Percentiles rank a stretch among this genome's conserved stretches.
These are phyloP conservation scores for Oryzaephilus surinamensis DNA, from an alignment of 1,140 invertebrate species.

Conservation along the genomic window DNA sequence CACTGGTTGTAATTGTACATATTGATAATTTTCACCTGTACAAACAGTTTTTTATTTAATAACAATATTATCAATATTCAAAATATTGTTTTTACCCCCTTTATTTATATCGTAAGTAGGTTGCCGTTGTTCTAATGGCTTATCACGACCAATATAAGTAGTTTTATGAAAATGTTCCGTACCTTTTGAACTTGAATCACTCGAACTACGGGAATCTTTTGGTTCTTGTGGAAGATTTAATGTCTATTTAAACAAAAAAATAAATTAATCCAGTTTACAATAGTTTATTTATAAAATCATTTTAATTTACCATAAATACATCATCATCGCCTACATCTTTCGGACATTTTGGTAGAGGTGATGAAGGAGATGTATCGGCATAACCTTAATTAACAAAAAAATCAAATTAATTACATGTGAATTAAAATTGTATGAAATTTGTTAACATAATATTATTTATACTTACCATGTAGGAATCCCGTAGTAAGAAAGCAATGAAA, in stretches of 20 bases:
- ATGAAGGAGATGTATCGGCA: slow-evolving; percentile 33
- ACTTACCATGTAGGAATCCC: slow-evolving; percentile 51
- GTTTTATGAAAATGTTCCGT: slow-evolving; percentile 30
- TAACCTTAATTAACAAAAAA: slow-evolving; percentile 30
- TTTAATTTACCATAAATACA: slow-evolving; percentile 63
- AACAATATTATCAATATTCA: not conserved
- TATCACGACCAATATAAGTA: slow-evolving; percentile 32
- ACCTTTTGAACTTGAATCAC: slow-evolving; percentile 45
- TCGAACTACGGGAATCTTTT: slow-evolving; percentile 50
- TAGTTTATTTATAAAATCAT: not conserved
- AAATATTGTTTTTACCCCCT: slow-evolving; percentile 18
- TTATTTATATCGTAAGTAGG: slow-evolving; percentile 29
- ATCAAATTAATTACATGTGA: slow-evolving; percentile 7
- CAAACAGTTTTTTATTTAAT: slow-evolving; percentile 7
- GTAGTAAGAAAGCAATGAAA: slow-evolving; percentile 47
- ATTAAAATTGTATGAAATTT: not conserved
- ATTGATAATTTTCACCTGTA: slow-evolving; percentile 60
- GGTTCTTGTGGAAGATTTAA: slow-evolving; percentile 69
- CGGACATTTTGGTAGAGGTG: slow-evolving; percentile 42
- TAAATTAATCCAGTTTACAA: not conserved
- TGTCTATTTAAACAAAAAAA: slow-evolving; percentile 42
- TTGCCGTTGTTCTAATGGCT: slow-evolving; percentile 22
- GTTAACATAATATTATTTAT: slow-evolving; percentile 7
- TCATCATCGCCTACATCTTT: slow-evolving; percentile 69
- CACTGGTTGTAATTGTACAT: slow-evolving; percentile 71